phyloP scores from a whole-genome alignment of 2,797 vertebrate species.

The Peromyscus aztecus region DNA sequence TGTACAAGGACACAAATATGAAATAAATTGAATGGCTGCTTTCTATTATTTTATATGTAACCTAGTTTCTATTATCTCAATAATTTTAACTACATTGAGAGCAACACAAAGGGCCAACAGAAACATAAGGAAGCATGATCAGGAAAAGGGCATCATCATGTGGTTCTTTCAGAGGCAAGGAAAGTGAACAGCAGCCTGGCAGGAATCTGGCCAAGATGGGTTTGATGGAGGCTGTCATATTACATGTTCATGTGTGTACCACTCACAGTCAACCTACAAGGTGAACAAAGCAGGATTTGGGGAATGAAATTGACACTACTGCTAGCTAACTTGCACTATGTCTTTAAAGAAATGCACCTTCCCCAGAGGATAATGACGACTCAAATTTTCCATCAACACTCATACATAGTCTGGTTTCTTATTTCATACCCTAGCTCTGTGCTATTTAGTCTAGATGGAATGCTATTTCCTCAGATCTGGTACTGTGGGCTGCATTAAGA shows the following conservation, averaged over 20 bases:
- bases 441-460: background rate
- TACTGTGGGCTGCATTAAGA: slow-evolving; percentile 9
- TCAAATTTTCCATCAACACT: background rate
- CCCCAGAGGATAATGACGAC: background rate
- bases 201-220: background rate
- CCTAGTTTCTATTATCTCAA: background rate
- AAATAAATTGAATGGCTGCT: background rate
- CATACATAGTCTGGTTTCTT: background rate
- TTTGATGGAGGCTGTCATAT: background rate
- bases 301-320: background rate
- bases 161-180: background rate
- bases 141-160: background rate
- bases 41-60: background rate
- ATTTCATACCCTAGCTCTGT: background rate
- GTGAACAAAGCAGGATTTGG: background rate
- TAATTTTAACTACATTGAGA: background rate
- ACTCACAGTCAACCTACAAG: background rate
- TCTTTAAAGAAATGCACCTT: slow-evolving; percentile 16
- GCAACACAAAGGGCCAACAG: background rate
- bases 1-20: background rate
- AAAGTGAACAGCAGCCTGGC: no score
- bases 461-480: background rate
- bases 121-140: background rate
- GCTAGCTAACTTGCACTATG: background rate
- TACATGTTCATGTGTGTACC: background rate